These are phyloP conservation scores for Lathronympha strigana DNA, from an alignment of 2,888 invertebrate species.

Conservation along the genomic window DNA sequence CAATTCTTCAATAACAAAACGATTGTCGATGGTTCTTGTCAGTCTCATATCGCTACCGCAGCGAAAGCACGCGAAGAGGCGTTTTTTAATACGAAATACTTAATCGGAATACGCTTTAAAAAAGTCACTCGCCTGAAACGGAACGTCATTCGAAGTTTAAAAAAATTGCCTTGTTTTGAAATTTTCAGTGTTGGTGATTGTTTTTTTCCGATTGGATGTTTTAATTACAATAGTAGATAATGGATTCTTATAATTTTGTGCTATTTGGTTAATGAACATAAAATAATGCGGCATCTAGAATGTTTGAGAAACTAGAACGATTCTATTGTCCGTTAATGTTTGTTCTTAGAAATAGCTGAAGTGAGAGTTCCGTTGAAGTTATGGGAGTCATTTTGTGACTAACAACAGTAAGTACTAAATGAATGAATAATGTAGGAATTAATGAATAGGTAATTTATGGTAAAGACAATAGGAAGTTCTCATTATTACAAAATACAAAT, in stretches of 20 bases:
- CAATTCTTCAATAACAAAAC: slow-evolving; percentile 29
- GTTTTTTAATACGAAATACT: slow-evolving; percentile 16
- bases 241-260: not conserved
- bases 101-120: not conserved
- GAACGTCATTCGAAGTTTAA: not conserved
- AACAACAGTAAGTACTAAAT: no score
- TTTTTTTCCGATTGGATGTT: slow-evolving; percentile 5
- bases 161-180: not conserved
- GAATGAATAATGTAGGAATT: no score
- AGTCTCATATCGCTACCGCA: slow-evolving; percentile 27
- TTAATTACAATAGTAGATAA: slow-evolving; percentile 10
- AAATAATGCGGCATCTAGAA: slow-evolving; percentile 12
- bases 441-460: no score
- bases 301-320: slow-evolving; percentile 14
- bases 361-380: not conserved
- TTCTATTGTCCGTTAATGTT: not conserved
- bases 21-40: slow-evolving; percentile 27
- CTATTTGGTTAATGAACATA: slow-evolving; percentile 10
- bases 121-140: not conserved
- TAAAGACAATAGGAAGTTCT: no score
- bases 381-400: no score
- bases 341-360: not conserved
- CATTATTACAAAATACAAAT: no score
- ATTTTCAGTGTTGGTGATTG: not conserved
- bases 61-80: slow-evolving; percentile 24